Base-by-base conservation (phyloP, 2,888 invertebrate species). In the Oscheius sp. region DNA sequence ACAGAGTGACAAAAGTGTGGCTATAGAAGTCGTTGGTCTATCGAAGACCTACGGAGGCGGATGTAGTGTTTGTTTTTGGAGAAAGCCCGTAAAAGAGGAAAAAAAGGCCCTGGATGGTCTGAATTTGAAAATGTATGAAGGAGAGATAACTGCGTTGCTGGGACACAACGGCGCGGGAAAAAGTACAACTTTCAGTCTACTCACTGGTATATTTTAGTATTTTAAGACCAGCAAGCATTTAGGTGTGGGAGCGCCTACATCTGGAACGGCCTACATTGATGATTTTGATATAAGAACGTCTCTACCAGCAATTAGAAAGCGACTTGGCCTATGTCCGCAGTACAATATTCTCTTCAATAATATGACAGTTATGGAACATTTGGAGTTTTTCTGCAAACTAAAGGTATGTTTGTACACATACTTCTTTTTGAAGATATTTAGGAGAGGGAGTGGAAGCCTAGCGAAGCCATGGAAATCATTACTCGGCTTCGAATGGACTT, bases 91-190 rank as follows among this genome's bases (percentile, higher is more conserved):
- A 58, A 21, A 58, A 10, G n/a, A 21, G 2, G 68, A 53, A 11
- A 82, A 82, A 75, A 51, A 75, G 58, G 95, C 93, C 21, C 93
- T 96, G 0, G 91, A 92, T 83, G 92, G 93, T 76, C 91, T 95
- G 42, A 92, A 92, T 10, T n/a, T 79, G 88, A 93, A 93, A 78
- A 93, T 95, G 87, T 94, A 93, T 86, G 92, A 93, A 86, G 94
- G 94, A 0, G 94, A 95, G 90, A 95, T 85, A 55, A 86, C 86
- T 3, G 86, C 84, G 0, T 80, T 86, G 9, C 91, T 96, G 21
- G 96, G 96, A 0, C 94, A 94, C 89, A 95, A 95, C 89, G 95
- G 95, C 7, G 95, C 94, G 65, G 94, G 96, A 47, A 95, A 95
- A 91, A 95, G 95, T 0, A 96, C 96, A 0, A 95, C 95, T 1